phyloP scores from a whole-genome alignment of 2,113 vertebrate genomes.

The Martes martes region DNA sequence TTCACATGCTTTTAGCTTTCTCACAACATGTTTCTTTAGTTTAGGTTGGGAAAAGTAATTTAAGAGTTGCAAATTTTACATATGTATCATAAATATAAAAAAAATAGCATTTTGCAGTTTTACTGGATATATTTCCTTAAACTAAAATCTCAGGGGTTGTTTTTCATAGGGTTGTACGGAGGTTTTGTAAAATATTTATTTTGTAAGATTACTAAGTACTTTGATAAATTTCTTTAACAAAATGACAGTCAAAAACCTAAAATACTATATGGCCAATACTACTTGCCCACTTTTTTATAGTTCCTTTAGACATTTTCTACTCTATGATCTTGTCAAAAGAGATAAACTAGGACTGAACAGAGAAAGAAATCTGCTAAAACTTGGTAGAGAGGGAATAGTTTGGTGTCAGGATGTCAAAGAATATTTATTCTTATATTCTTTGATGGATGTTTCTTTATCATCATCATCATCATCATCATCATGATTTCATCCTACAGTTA shows the following conservation, averaged over 20 bases:
- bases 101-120: neutral
- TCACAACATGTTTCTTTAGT: neutral
- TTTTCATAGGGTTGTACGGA: neutral
- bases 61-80: neutral
- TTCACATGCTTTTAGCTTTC: neutral
- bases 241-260: neutral
- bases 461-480: neutral
- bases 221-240: conserved; percentile 18
- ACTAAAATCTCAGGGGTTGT: neutral
- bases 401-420: neutral
- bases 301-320: neutral
- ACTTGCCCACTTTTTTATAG: neutral
- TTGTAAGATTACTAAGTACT: conserved; percentile 3
- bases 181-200: neutral
- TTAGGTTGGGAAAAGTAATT: neutral
- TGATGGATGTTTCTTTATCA: neutral
- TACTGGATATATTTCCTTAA: neutral
- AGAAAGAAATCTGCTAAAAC: neutral
- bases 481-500: neutral
- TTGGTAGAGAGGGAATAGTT: neutral
- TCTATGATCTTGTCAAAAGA: neutral
- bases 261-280: neutral
- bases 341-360: neutral
- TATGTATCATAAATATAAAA: neutral
- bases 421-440: neutral